Evolutionary conservation across 2,888 invertebrate genomes (phyloP), one percentile per base, ranked within the genome.

Genomic region (Acanthosepion esculentum): DNA sequence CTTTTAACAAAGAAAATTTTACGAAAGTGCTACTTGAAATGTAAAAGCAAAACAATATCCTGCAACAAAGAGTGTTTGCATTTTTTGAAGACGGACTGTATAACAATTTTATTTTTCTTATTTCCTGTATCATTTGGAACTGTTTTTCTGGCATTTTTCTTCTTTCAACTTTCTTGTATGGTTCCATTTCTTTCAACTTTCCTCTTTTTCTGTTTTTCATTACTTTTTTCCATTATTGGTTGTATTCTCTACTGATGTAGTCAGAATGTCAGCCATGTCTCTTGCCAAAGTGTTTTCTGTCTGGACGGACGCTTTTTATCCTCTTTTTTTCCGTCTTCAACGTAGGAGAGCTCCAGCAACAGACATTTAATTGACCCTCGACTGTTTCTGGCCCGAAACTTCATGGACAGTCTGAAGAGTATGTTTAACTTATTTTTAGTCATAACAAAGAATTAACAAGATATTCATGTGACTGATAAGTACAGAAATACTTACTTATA

Each of bases 271-370:
- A 78, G 78, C 78, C 78, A 78, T 33, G 78, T 33, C n/a, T 78
- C 15, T 33, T 78, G 78, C 78, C 78, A 78, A 78, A 78, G 78
- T 78, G 78, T 78, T 78, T 33, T 78, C 78, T 78, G 78, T 78
- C 78, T 78, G 78, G 78, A 78, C 78, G n/a, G 78, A n/a, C 78
- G 78, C n/a, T 33, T 78, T 78, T 78, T n/a, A 78, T 78, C 78
- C n/a, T 78, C 78, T 78, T 78, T 78, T n/a, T 33, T 33, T 33
- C 18, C 78, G 33, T 78, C 78, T n/a, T n/a, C 78, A 78, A 78
- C 78, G 78, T 12, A 15, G 78, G 78, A 78, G 78, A 78, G 10
- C n/a, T 78, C 78, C 12, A 78, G 33, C 78, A 78, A 78, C n/a
- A 78, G n/a, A 78, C 78, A 78, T 33, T n/a, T 78, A 78, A 78